Evolutionary conservation across 2,797 vertebrate genomes (phyloP), one percentile per base, ranked within the genome.

Genomic region (Discoglossus pictus): DNA sequence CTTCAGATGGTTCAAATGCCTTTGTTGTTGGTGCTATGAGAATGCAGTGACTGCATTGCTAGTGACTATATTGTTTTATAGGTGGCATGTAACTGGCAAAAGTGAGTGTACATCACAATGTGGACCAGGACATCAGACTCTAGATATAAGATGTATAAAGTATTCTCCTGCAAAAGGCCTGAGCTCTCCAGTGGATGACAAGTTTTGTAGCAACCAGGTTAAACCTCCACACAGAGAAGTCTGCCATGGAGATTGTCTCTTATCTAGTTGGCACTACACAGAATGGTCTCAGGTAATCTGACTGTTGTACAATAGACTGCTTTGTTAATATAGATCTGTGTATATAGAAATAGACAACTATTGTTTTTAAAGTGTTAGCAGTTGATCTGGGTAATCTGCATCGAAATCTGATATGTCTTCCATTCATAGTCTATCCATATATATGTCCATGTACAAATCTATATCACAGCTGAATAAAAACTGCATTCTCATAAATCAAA

Each of bases 201-300:
- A 76, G 9, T 77, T 85, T 72, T 99, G 97, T 27, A 73, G 79
- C 31, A 87, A 92, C 38, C 80, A 91, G 1, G 59, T 75, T 47
- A 99, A 97, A 73, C 97, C 95, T 58, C 86, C 91, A 20, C 71
- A 62, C 40, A 89, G 94, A 71, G 96, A 98, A 73, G 34, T 83
- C 16, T 99, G 97, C 75, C 93, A 92, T 0, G 94, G 95, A 7
- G 89, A 93, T 80, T 99, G 97, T 76, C 83, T 90, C 47, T 84
- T 92, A 18, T 86, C 89, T 75, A 94, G 86, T 66, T 99, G 96
- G 96, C 95, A 92, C 75, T 98, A 95, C 82, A 91, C 93, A 3
- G 88, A 91, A 64, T 99, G 97, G 97, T 93, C 95, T 67, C 91
- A 97, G 96, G 97, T 99, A 82, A 55, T 38, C 8, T n/a, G n/a